Base-by-base conservation (phyloP, 2,113 vertebrate species). In the Siphamia tubifer region DNA sequence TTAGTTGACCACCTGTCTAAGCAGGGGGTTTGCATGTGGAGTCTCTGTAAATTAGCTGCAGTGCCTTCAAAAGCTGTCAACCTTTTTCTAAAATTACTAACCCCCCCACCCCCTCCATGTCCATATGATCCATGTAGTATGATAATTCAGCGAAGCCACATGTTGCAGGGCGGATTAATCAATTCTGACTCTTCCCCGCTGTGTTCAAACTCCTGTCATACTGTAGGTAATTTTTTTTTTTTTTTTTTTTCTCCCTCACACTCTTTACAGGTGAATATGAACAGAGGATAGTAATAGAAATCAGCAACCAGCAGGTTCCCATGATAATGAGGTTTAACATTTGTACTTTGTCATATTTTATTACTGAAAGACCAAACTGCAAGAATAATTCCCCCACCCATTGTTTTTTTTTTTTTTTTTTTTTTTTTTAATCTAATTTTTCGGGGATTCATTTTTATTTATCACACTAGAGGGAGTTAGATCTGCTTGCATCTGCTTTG, bases 61-160 rank as follows among this genome's bases (percentile, higher is more conserved):
- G 30, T 21, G 40, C 45, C 36, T 34, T 73, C 44, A 42, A 13
- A 13, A 49, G 49, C 51, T 72, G 56, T 63, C 72, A 52, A 27
- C 39, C 58, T 68, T 74, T 71, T 52, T 48, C 48, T 54, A 30
- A 61, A 69, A 69, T 77, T 32, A 45, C 31, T 16, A 52, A 43
- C 38, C 54, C 47, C 55, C 31, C 62, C 54, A n/a, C n/a, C n/a
- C 62, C 54, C 2, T 17, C 61, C 68, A 70, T 0, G 49, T 40
- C 34, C 67, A 52, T 58, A 67, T 68, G 55, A 75, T 58, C 49
- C 13, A 16, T 34, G 28, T 28, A 20, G 38, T 52, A 44, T 68
- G 66, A 71, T 78, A 42, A 57, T 64, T 71, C 34, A 21, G 45
- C 8, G 16, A 58, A 67, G 51, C 69, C 7, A 1, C 66, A 49